A percentile compares a stretch with the other conserved stretches of the same genome.
Evolutionary conservation across 2,113 vertebrate genomes (phyloP).

Genomic region (Solea solea): DNA sequence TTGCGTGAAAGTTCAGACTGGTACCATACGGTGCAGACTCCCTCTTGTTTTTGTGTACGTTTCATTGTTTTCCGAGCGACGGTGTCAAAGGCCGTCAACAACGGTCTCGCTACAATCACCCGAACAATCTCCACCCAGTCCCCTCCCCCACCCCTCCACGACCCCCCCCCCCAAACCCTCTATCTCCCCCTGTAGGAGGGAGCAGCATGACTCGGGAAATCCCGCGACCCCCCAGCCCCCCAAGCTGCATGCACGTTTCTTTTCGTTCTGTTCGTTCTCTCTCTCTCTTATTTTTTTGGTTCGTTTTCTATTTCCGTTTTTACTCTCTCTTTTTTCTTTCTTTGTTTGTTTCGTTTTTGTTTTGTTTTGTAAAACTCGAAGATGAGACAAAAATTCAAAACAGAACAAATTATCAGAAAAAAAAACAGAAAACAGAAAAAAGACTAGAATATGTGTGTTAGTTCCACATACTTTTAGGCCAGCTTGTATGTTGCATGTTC

Average conservation of each 20-base stretch:
- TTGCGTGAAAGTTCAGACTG: constrained; percentile 72
- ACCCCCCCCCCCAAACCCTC: constrained; percentile 73
- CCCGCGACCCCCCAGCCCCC: constrained; percentile 81
- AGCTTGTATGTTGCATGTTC: constrained; percentile 99
- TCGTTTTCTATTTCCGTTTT: constrained; percentile 43
- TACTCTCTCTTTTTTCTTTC: constrained; percentile 51
- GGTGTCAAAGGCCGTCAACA: constrained; percentile 28
- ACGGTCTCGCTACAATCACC: constrained; percentile 45
- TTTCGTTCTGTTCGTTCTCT: constrained; percentile 31
- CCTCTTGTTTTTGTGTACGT: constrained; percentile 77
- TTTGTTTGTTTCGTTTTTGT: constrained; percentile 45
- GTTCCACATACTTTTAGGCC: constrained; percentile 93
- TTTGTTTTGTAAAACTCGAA: constrained; percentile 81
- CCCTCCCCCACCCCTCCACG: neutral
- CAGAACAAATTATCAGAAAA: constrained; percentile 73
- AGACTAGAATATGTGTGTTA: constrained; percentile 95
- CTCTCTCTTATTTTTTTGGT: constrained; percentile 28
- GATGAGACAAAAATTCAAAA: constrained; percentile 69
- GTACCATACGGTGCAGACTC: constrained; percentile 72
- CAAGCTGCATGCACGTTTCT: constrained; percentile 92
- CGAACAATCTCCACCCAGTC: constrained; percentile 25
- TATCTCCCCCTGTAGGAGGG: constrained; percentile 84
- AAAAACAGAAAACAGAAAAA: constrained; percentile 78
- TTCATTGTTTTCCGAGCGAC: constrained; percentile 53
- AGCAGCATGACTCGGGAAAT: constrained; percentile 95